These are phyloP conservation scores for Metaphire vulgaris DNA, from an alignment of 1,140 invertebrate species.

Conservation along the genomic window DNA sequence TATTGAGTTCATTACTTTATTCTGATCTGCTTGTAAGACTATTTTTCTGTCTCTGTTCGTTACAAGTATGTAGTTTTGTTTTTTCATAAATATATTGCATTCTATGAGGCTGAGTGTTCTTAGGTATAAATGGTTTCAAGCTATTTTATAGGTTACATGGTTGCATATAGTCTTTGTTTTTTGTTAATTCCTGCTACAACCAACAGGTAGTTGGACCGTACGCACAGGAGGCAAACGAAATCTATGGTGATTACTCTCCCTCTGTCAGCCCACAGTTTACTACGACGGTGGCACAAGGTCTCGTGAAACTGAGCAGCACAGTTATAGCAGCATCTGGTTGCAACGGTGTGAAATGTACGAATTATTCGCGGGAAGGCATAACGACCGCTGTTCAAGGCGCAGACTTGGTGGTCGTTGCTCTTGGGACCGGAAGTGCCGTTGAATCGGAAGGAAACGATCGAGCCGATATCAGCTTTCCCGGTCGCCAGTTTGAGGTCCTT, in stretches of 20 bases:
- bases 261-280: constrained; percentile 34
- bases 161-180: no score
- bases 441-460: constrained; percentile 30
- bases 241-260: constrained; percentile 45
- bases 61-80: no score
- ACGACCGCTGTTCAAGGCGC: constrained; percentile 9
- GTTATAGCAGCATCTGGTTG: constrained; percentile 17
- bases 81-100: no score
- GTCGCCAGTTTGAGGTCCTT: constrained; percentile 27
- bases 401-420: constrained; percentile 20
- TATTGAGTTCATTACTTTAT: no score
- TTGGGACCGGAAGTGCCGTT: constrained; percentile 20
- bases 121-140: no score
- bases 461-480: constrained; percentile 25
- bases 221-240: constrained; percentile 43
- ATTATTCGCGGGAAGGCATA: constrained; percentile 1
- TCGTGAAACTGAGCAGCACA: constrained; percentile 33
- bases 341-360: constrained; percentile 7
- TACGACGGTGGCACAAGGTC: constrained; percentile 39
- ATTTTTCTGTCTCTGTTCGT: no score
- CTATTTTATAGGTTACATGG: no score
- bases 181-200: no score
- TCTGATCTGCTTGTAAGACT: no score
- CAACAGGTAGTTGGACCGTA: constrained; percentile 44
- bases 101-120: no score